A percentile compares a stretch with the other conserved stretches of the same genome.
These are phyloP conservation scores for Emydoidea blandingii DNA, from an alignment of 2,797 vertebrate genomes.

Conservation along the genomic window DNA sequence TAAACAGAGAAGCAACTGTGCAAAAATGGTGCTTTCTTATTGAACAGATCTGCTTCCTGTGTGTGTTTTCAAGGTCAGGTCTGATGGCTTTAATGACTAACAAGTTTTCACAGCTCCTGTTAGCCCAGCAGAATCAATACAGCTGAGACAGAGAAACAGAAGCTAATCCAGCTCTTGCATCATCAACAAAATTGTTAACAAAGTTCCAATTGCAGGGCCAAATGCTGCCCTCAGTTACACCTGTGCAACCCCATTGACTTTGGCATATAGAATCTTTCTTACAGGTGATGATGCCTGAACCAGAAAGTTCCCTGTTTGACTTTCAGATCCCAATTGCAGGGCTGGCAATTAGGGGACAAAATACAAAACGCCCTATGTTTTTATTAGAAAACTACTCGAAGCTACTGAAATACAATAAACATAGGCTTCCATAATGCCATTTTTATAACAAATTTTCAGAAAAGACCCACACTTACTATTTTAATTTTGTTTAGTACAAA, in stretches of 20 bases:
- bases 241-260: not conserved
- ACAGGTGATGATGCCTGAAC: not conserved
- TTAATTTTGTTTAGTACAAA: not conserved
- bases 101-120: not conserved
- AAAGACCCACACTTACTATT: not conserved
- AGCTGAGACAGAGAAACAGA: not conserved
- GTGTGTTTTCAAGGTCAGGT: not conserved
- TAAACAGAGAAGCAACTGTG: not conserved
- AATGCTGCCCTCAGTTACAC: not conserved
- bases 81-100: not conserved
- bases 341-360: not conserved
- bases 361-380: not conserved
- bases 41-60: not conserved
- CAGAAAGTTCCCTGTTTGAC: not conserved
- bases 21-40: not conserved
- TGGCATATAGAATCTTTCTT: not conserved
- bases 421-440: not conserved
- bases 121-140: not conserved
- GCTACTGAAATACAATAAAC: not conserved
- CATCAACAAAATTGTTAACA: not conserved
- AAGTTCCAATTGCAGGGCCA: not conserved
- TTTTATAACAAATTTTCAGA: not conserved
- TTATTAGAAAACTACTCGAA: not conserved
- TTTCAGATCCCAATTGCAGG: not conserved
- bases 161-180: not conserved